Evolutionary conservation across 2,113 vertebrate genomes (phyloP).

Genomic region (Cariama cristata): DNA sequence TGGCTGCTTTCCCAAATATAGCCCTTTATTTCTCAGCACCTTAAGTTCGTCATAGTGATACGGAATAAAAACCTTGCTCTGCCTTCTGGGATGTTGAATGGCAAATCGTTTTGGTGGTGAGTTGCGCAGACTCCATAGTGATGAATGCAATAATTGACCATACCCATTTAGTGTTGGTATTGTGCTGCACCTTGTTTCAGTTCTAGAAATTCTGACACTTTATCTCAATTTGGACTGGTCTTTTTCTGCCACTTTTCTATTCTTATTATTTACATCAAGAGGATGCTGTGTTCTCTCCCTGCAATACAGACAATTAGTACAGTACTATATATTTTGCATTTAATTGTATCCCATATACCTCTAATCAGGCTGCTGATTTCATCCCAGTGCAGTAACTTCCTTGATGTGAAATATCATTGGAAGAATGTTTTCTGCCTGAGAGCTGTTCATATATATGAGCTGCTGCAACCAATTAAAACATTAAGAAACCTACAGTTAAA

Average conservation of each 20-base stretch:
- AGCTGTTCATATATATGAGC: not conserved
- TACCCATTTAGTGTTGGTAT: not conserved
- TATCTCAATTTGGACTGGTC: not conserved
- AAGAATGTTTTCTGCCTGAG: slow-evolving; percentile 3
- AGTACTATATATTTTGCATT: not conserved
- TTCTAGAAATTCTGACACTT: not conserved
- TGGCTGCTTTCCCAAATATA: not conserved
- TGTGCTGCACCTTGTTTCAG: not conserved
- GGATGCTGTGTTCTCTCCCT: not conserved
- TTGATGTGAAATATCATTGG: not conserved
- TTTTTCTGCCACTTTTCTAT: not conserved
- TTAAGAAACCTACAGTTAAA: slow-evolving; percentile 17
- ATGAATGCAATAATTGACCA: not conserved
- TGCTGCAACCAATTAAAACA: slow-evolving; percentile 52
- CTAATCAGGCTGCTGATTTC: not conserved
- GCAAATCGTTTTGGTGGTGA: not conserved
- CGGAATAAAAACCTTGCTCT: fast-evolving
- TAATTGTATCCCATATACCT: not conserved
- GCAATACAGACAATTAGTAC: not conserved
- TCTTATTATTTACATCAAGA: not conserved
- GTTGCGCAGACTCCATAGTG: not conserved
- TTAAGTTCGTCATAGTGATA: not conserved
- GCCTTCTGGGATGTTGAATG: not conserved
- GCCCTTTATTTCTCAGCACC: not conserved
- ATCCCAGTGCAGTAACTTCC: not conserved